A percentile compares a stretch with the other conserved stretches of the same genome.
These are phyloP conservation scores for Trogon surrucura DNA, from an alignment of 2,113 vertebrate species.

Conservation along the genomic window DNA sequence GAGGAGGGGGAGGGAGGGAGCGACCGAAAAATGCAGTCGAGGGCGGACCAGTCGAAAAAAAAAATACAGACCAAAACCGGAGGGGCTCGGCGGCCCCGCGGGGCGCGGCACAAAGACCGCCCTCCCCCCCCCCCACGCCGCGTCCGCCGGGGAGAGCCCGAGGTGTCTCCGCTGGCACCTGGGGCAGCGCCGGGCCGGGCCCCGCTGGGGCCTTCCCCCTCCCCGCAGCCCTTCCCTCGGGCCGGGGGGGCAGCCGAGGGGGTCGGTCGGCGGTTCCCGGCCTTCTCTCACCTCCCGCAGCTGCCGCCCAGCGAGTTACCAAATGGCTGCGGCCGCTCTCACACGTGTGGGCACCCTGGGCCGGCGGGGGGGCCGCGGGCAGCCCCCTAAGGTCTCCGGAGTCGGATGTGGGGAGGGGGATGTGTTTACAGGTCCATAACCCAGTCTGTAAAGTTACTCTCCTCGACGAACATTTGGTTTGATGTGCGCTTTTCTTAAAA, in stretches of 20 bases:
- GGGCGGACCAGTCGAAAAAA: slow-evolving; percentile 2
- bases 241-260: background rate
- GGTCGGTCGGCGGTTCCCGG: background rate
- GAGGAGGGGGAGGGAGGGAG: background rate
- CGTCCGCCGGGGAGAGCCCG: background rate
- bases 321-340: slow-evolving; percentile 36
- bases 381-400: background rate
- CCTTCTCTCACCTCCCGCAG: background rate
- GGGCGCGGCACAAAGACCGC: background rate
- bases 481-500: background rate
- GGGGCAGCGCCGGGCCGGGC: background rate
- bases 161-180: background rate
- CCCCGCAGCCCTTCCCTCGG: background rate
- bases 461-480: background rate
- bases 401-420: background rate
- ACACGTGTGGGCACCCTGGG: background rate
- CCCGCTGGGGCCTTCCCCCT: background rate
- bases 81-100: background rate
- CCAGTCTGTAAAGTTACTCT: background rate
- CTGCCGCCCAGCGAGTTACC: background rate
- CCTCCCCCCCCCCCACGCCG: background rate
- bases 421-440: background rate
- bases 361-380: background rate
- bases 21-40: slow-evolving; percentile 32
- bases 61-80: background rate